Conservation (phyloP, 2,797 vertebrate genomes). For the Liasis olivaceus region DNA sequence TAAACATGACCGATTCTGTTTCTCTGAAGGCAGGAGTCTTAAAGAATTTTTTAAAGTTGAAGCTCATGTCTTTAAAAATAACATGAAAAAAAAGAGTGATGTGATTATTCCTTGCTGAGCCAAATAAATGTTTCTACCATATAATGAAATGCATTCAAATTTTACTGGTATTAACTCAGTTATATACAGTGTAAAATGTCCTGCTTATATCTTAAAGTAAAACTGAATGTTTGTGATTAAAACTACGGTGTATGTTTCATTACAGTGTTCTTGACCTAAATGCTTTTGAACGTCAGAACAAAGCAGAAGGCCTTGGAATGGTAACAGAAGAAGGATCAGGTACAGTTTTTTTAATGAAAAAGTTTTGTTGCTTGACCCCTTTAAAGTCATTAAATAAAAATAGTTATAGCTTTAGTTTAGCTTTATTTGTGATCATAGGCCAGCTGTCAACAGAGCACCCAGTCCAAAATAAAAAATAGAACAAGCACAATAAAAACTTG, state of each 20-base stretch:
- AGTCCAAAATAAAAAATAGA: not conserved
- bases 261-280: slow-evolving; percentile 93
- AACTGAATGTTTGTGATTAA: not conserved
- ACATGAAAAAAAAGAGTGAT: not conserved
- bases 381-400: slow-evolving; percentile 20
- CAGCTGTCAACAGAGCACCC: not conserved
- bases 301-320: slow-evolving; percentile 97
- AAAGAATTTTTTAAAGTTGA: not conserved
- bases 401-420: slow-evolving; percentile 7
- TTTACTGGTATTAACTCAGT: not conserved
- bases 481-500: not conserved
- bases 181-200: not conserved
- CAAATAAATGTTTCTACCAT: not conserved
- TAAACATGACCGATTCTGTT: not conserved
- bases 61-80: not conserved
- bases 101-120: not conserved
- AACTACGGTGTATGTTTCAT: slow-evolving; percentile 30
- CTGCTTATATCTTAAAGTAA: not conserved
- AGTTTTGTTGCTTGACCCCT: not conserved
- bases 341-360: slow-evolving; percentile 64
- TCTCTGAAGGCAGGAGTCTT: not conserved
- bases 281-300: slow-evolving; percentile 96
- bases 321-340: slow-evolving; percentile 98
- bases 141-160: not conserved
- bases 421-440: not conserved